Conservation (phyloP, 2,888 invertebrate genomes). For the Ophraella communa region DNA sequence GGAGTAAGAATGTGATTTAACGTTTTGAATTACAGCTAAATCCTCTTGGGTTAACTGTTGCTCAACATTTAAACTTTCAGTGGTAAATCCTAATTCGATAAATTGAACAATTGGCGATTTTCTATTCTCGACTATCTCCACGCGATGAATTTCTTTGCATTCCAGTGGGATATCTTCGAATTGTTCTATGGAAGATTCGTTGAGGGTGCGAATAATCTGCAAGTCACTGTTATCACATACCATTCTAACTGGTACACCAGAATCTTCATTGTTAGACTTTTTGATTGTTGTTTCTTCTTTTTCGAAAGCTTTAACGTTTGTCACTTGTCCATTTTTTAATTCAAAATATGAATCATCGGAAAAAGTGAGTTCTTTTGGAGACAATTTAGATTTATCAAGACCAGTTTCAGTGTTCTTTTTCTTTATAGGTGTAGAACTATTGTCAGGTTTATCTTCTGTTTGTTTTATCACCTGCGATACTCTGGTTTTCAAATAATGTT, state of each 20-base stretch:
- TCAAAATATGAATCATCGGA: conserved; percentile 20
- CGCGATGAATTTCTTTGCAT: no score
- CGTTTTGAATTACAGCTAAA: conserved; percentile 27
- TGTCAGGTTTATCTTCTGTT: conserved; percentile 25
- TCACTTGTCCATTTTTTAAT: conserved; percentile 13
- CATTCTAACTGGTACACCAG: no score
- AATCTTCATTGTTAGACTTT: no score
- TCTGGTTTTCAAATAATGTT: conserved; percentile 41
- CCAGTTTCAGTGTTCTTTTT: no score
- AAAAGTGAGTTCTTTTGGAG: conserved; percentile 8
- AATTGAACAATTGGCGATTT: no score
- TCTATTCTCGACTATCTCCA: no score
- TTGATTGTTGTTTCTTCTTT: background rate
- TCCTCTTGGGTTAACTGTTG: conserved; percentile 34
- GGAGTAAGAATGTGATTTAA: conserved; percentile 27
- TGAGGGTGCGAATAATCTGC: no score
- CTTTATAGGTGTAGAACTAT: background rate
- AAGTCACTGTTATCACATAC: no score
- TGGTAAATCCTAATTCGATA: no score
- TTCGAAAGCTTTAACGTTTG: background rate
- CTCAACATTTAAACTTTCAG: background rate
- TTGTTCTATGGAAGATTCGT: no score
- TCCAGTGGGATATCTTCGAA: no score
- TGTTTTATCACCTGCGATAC: conserved; percentile 39
- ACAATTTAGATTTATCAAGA: conserved; percentile 1